Evolutionary conservation across 2,113 vertebrate species (phyloP), one percentile per base, ranked within the genome.

Genomic region (Sterrhoptilus dennistouni): DNA sequence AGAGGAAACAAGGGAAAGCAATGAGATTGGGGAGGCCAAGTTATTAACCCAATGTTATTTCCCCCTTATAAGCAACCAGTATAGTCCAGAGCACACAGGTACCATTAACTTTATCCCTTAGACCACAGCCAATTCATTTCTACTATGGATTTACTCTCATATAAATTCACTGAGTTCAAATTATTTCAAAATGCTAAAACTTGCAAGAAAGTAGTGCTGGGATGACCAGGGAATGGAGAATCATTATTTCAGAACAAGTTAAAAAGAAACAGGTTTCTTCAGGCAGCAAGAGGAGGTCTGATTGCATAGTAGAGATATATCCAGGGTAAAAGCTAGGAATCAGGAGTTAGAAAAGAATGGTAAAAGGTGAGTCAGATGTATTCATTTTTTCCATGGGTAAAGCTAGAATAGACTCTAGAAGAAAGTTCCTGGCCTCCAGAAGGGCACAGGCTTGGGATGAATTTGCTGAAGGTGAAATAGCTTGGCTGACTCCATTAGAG

Each of bases 21-120:
- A 36, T 49, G 50, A 90, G 23, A 45, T 14, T 72, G 33, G 50
- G 54, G 69, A 93, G 64, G 60, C 68, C 80, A 93, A 83, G 64
- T 90, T 96, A 90, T 86, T 89, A 96, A 89, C 83, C 52, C 40
- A 27, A 15, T 82, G 52, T 71, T 96, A 61, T 93, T 94, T 36
- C 15, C 9, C n/a, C 27, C 24, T 63, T 66, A 70, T 35, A 83
- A 83, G 29, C 59, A 92, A 35, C 54, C 92, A 65, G 82, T 76
- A 60, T 10, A 76, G 33, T 68, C 49, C 56, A 57, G 31, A 76
- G 35, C 11, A 54, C 24, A 50, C 6, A 69, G 47, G 33, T 90
- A 23, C 14, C 27, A 12, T 64, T 47, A 82, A 57, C 27, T 69
- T 47, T 93, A 47, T 85, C 16, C 21, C 33, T 20, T 4, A 87